Evolutionary conservation across 2,797 vertebrate genomes (phyloP), one percentile per base, ranked within the genome.

Genomic region (Mus spretus): DNA sequence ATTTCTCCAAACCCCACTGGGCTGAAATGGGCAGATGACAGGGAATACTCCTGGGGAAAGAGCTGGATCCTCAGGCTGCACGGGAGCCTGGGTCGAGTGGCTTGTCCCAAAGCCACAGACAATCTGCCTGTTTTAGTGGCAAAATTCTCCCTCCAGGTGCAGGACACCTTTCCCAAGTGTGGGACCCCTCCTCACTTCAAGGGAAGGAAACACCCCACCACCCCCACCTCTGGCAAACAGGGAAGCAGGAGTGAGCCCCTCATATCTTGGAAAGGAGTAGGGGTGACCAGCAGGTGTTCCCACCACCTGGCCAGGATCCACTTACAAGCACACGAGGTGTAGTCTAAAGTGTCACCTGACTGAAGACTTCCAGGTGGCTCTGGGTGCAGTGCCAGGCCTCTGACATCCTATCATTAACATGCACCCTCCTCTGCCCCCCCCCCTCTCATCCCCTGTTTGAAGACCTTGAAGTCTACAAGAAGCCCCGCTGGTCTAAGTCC

Each of bases 31-130:
- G 47, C 40, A 84, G 57, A 37, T 31, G 19, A 17, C n/a, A 15
- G 53, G 84, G 10, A 53, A 75, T 74, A 12, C 88, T 67, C 86
- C 17, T 17, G 13, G 40, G 34, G 6, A 1, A 67, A 15, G 37
- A 57, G 37, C 15, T 40, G 40, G 15, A 14, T 13, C 20, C 40
- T n/a, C 87, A 63, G 74, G 40, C 55, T 61, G 17, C 57, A 78
- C 24, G 20, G 17, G 7, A 78, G 19, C 24, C 65, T 15, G 4
- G n/a, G 5, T 34, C 1, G 14, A 61, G 67, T 8, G 20, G 34
- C 28, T 84, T n/a, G 63, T 55, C 78, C 50, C 67, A 77, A 89
- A 97, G 70, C 24, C 55, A 80, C 59, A 57, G 80, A 40, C 44
- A 53, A 31, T 40, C 4, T 65, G 19, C 31, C 50, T 26, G 12